Percentiles rank a stretch among this genome's conserved stretches.
These are phyloP conservation scores for Chaetogeoica ovagalla DNA, from an alignment of 2,888 invertebrate species.

Conservation along the genomic window DNA sequence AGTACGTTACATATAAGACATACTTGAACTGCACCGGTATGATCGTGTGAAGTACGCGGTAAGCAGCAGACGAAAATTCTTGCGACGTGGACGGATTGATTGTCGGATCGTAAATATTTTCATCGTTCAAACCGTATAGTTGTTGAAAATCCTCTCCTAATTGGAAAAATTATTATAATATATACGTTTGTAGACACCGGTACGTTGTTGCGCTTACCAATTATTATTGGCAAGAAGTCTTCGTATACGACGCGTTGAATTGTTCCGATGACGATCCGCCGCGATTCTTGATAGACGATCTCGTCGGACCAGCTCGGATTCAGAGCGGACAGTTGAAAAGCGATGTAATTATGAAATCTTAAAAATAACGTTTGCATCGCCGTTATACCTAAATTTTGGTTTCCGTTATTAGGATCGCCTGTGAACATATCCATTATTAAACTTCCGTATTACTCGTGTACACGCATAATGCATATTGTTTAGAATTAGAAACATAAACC, in stretches of 20 bases:
- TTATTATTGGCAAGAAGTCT: slow-evolving; percentile 75
- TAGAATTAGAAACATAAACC: no score
- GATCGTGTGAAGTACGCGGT: slow-evolving; percentile 87
- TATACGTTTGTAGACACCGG: no score
- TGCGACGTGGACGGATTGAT: slow-evolving; percentile 87
- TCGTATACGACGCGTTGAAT: slow-evolving; percentile 77
- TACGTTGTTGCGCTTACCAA: slow-evolving; percentile 63
- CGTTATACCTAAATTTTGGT: slow-evolving; percentile 75
- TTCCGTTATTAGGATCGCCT: slow-evolving; percentile 74
- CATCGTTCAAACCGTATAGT: slow-evolving; percentile 61
- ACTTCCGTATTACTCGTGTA: no score
- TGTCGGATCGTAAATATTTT: slow-evolving; percentile 79
- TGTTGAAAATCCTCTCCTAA: slow-evolving; percentile 30
- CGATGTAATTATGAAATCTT: slow-evolving; percentile 79
- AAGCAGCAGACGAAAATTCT: slow-evolving; percentile 86
- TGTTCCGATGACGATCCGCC: slow-evolving; percentile 73
- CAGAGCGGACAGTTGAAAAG: slow-evolving; percentile 64
- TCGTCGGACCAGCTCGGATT: slow-evolving; percentile 80
- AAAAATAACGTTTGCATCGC: slow-evolving; percentile 73
- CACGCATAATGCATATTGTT: no score
- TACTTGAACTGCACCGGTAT: slow-evolving; percentile 45
- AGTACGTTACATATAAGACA: no score
- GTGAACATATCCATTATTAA: not conserved
- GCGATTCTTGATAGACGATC: slow-evolving; percentile 70
- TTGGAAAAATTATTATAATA: not conserved